Evolutionary conservation across 64 coral and sea anemone genomes (phyloP), one percentile per base, ranked within the genome.

Genomic region (Montipora efflorescens): DNA sequence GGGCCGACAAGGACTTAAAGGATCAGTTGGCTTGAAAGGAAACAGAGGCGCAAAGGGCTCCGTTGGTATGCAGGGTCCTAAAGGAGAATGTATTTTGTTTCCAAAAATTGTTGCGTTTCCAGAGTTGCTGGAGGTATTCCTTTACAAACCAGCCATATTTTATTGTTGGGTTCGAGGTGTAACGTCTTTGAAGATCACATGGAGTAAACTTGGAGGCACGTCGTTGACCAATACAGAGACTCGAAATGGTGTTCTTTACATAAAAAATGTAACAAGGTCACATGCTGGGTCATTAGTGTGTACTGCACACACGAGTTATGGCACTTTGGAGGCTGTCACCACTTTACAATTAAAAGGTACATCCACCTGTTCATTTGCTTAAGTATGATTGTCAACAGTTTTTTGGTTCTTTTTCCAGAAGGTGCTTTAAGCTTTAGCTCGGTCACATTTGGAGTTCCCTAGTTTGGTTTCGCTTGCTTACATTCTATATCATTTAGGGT

Each of bases 111-210:
- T 12, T 36, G 49, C 62, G 4, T 82, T 82, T 62, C 79, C 79
- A 36, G 21, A 58, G 25, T 82, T 23, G 3, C 55, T 43, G 79
- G 16, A 28, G 4, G 79, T 82, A 7, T 62, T 45, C 44, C 4
- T 82, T 8, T 62, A 82, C 53, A 36, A 61, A 55, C 55, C 52
- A 5, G 79, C 79, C 59, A 16, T 11, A 36, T 36, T 82, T 61
- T 62, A 82, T 23, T 82, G 79, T 7, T 82, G 79, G 79, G 53
- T 82, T 15, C n/a, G 62, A 61, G 79, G 79, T 61, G 5, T 23
- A 5, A 62, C 57, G 23, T 58, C 49, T 14, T 15, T 4, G 21
- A 25, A 62, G 20, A 61, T 14, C 36, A 61, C 55, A 1, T 82
- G 79, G 79, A 53, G 79, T 13, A 82, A 36, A 55, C 21, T 62